Conservation (phyloP, 2,113 vertebrate genomes). For the Hippocampus mohnikei region DNA sequence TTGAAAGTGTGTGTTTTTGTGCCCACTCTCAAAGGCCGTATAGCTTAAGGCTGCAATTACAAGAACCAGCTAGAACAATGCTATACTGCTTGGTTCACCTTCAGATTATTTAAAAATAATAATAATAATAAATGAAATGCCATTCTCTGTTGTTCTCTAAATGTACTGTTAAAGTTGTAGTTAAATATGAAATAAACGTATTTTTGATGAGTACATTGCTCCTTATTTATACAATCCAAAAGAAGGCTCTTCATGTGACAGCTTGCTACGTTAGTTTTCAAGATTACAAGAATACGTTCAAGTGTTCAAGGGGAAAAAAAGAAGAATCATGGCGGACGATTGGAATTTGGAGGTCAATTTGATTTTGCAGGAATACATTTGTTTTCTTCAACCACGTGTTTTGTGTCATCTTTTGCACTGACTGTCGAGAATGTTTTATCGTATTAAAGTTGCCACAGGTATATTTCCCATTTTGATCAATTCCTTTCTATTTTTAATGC, state of each 20-base stretch:
- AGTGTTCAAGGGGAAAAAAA: constrained; percentile 9
- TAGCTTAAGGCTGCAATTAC: background rate
- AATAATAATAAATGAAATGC: too few species aligned
- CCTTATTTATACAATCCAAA: constrained; percentile 52
- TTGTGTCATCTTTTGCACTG: constrained; percentile 59
- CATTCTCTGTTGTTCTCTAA: too few species aligned
- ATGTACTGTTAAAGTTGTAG: too few species aligned
- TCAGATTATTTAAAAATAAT: too few species aligned
- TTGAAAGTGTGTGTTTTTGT: constrained; percentile 41
- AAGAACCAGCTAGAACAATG: background rate
- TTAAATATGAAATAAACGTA: too few species aligned
- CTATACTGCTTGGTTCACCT: background rate
- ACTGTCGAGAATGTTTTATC: constrained; percentile 54
- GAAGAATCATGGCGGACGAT: constrained; percentile 49
- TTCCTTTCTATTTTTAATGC: constrained; percentile 39
- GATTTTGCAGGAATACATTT: constrained; percentile 57
- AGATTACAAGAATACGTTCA: constrained; percentile 64
- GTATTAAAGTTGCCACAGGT: constrained; percentile 67
- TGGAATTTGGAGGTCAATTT: constrained; percentile 58
- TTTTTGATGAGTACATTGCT: too few species aligned
- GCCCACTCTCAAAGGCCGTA: constrained; percentile 11
- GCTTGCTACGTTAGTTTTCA: background rate
- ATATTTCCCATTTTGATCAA: constrained; percentile 67
- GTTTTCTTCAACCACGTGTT: constrained; percentile 47
- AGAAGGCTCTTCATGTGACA: constrained; percentile 72